Base-by-base conservation (phyloP, 2,888 invertebrate species). In the Folsomia candida region DNA sequence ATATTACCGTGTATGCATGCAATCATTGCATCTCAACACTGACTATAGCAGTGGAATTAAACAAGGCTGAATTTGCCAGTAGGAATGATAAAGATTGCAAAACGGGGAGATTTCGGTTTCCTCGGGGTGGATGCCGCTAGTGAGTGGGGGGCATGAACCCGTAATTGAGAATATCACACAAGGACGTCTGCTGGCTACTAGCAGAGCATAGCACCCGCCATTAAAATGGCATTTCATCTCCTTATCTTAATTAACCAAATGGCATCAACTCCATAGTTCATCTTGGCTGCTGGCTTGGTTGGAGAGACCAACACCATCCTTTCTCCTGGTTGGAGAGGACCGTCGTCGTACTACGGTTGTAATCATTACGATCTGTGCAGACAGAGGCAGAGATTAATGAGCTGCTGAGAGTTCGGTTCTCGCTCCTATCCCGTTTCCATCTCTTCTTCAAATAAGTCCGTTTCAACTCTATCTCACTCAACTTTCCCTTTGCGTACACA, bases 241-340 rank as follows among this genome's bases (percentile, higher is more conserved):
- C 75, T 75, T 75, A 75, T 75, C 75, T 75, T 75, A 75, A 75
- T 72, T 75, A 75, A 75, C 75, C 72, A 75, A 75, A 70, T 75
- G 72, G 67, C 67, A 67, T 54, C 27, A 65, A 65, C 68, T 71
- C 74, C 74, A 74, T 67, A 69, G 69, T 71, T 73, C 68, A 73
- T 68, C 68, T 64, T 26, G 60, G 68, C 37, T 68, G 37, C 9
- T 54, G 54, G 54, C 6, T 6, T 54, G 37, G 37, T 37, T 14
- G 6, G 6, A 37, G 4, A 4, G 14, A 37, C 37, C 37, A 37
- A 37, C 37, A 67, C 24, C 29, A 3, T n/a, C 6, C 37, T 27
- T 29, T 22, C 57, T 57, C 57, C 24, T n/a, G 4, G 9, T 57
- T 20, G n/a, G n/a, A n/a, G n/a, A n/a, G n/a, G n/a, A 58, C 24